These are phyloP conservation scores for Oplegnathus fasciatus DNA, from an alignment of 2,113 vertebrate genomes.

Conservation along the genomic window DNA sequence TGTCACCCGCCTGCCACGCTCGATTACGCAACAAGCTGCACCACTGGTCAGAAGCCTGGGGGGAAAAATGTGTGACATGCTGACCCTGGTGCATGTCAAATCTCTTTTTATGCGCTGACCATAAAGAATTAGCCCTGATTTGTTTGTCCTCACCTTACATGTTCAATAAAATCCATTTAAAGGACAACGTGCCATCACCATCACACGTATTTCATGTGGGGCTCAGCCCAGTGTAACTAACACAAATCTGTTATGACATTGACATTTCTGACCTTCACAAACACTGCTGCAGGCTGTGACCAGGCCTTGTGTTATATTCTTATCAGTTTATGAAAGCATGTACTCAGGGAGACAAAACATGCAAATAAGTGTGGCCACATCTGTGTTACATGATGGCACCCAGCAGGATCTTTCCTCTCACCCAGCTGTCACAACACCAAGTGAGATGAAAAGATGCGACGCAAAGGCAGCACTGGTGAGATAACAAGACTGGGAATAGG, in stretches of 20 bases:
- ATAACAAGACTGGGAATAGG: constrained; percentile 16
- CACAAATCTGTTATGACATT: neutral
- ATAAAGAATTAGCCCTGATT: constrained; percentile 19
- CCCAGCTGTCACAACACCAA: constrained; percentile 74
- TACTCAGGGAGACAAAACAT: constrained; percentile 33
- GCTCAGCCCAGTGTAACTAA: neutral
- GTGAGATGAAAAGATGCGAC: constrained; percentile 45
- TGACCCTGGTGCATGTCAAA: constrained; percentile 32
- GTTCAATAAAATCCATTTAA: constrained; percentile 38
- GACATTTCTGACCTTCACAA: constrained; percentile 22
- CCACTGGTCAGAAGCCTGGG: constrained; percentile 10
- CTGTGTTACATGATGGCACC: constrained; percentile 49
- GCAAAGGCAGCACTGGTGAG: constrained; percentile 24
- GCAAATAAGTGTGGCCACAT: constrained; percentile 31
- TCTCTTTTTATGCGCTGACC: constrained; percentile 13
- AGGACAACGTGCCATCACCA: neutral
- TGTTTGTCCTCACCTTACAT: neutral
- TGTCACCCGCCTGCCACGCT: constrained; percentile 32
- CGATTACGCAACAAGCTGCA: constrained; percentile 54
- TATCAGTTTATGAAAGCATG: constrained; percentile 20
- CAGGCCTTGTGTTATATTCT: neutral
- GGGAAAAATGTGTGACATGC: constrained; percentile 4
- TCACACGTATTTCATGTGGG: no score
- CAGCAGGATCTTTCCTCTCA: constrained; percentile 51
- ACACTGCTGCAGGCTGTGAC: neutral